Evolutionary conservation across 1,140 invertebrate species (phyloP).

Genomic region (Periplaneta americana): DNA sequence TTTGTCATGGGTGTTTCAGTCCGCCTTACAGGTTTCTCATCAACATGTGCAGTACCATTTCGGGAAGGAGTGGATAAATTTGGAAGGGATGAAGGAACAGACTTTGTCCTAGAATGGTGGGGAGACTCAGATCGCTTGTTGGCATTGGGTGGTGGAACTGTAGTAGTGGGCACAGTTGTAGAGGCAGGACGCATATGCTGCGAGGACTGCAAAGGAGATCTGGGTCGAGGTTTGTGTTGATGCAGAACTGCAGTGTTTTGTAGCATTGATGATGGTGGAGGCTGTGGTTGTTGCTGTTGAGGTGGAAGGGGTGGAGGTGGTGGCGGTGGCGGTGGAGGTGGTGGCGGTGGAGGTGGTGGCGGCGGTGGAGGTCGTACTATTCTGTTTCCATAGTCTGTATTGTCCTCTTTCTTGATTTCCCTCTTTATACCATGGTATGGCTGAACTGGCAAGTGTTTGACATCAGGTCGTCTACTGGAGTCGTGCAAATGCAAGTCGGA

Average conservation of each 20-base stretch:
- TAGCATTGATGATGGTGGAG: background rate
- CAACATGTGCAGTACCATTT: background rate
- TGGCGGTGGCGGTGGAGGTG: slow-evolving; percentile 20
- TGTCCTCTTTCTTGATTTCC: background rate
- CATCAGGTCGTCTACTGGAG: background rate
- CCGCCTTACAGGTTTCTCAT: background rate
- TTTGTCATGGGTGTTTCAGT: background rate
- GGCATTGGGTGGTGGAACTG: background rate
- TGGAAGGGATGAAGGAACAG: background rate
- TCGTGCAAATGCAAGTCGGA: background rate
- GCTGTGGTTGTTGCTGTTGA: background rate
- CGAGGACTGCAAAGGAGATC: background rate
- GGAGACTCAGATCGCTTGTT: background rate
- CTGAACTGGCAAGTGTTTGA: background rate
- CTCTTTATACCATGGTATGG: background rate
- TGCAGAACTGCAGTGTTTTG: background rate
- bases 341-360: slow-evolving; percentile 19
- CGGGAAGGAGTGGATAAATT: background rate
- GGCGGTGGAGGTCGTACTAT: slow-evolving; percentile 12
- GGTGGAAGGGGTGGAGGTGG: slow-evolving; percentile 14
- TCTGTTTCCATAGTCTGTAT: background rate
- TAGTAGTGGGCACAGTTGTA: background rate
- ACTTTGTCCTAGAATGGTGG: background rate
- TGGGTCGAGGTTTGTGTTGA: background rate
- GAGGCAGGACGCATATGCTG: background rate